Conservation (phyloP, 2,113 vertebrate genomes). For the Brienomyrus longianalis region DNA sequence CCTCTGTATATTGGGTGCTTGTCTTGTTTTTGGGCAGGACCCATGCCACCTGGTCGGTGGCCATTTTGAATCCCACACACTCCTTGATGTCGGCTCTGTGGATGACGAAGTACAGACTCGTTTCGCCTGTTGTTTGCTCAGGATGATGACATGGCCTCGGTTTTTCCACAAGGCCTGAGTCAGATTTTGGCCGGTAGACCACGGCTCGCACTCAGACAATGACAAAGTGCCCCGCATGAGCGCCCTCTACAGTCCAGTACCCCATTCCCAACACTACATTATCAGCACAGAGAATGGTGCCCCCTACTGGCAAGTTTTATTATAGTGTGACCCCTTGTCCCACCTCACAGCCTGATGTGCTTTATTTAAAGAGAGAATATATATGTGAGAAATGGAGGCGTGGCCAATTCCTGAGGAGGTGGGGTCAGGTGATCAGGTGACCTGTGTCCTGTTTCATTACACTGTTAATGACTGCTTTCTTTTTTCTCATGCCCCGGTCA, state of each 20-base stretch:
- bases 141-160: neutral
- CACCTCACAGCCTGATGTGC: neutral
- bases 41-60: neutral
- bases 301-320: neutral
- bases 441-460: neutral
- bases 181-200: neutral
- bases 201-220: neutral
- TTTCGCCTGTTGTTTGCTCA: neutral
- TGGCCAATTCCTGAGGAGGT: neutral
- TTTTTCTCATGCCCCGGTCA: neutral
- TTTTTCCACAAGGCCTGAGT: neutral
- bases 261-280: neutral
- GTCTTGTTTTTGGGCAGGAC: neutral
- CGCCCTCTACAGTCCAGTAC: neutral
- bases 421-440: neutral
- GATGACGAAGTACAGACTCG: neutral
- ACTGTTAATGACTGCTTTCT: neutral
- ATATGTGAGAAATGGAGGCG: neutral
- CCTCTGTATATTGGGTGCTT: neutral
- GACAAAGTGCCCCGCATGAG: neutral
- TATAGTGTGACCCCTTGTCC: neutral
- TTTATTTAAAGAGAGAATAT: neutral
- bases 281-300: neutral
- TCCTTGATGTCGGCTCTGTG: neutral
- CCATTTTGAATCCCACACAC: neutral